Percentiles rank a stretch among this genome's conserved stretches.
Evolutionary conservation across 2,888 invertebrate genomes (phyloP).

Genomic region (Phytoseiulus persimilis): DNA sequence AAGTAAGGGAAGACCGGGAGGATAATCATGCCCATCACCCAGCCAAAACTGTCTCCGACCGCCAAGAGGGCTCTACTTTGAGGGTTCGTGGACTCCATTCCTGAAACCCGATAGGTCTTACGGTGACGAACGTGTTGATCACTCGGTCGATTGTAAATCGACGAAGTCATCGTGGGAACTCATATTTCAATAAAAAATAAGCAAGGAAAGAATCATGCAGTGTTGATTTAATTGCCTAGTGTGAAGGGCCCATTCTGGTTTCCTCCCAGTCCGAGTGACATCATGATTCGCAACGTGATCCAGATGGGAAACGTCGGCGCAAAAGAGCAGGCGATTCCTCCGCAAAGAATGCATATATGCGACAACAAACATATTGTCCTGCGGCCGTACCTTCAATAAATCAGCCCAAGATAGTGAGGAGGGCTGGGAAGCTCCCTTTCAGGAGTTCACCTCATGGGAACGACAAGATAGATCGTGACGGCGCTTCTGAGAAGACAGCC

Average conservation of each 20-base stretch:
- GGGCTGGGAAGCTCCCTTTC: neutral
- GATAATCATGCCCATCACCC: neutral
- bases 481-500: neutral
- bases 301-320: neutral
- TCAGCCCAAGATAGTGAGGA: neutral
- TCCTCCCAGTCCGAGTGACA: constrained; percentile 13
- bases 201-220: neutral
- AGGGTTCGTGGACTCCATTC: neutral
- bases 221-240: neutral
- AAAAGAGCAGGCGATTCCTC: neutral
- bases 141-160: too few species aligned
- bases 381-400: constrained; percentile 10
- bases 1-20: neutral
- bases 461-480: too few species aligned
- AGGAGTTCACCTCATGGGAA: neutral
- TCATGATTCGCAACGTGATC: neutral
- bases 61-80: neutral
- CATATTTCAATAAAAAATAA: neutral
- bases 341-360: neutral
- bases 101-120: neutral
- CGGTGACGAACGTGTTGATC: neutral
- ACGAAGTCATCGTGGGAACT: too few species aligned
- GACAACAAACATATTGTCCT: neutral
- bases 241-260: constrained; percentile 11
- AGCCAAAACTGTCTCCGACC: neutral